Evolutionary conservation across 2,797 vertebrate genomes (phyloP).

Genomic region (Pelochelys cantorii): DNA sequence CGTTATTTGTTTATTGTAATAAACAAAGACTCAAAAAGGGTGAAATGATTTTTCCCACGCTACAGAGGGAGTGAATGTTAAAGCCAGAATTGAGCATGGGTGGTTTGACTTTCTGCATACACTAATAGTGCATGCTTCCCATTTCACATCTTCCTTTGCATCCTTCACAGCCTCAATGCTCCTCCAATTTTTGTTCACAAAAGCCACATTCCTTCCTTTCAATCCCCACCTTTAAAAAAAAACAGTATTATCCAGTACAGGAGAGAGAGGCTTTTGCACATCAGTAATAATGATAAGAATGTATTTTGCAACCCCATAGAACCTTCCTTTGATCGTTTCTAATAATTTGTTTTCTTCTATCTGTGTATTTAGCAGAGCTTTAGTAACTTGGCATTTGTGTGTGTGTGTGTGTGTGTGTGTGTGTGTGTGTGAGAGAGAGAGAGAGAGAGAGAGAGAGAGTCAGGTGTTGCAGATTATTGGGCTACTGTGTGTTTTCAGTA

Average conservation of each 20-base stretch:
- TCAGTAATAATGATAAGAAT: background rate
- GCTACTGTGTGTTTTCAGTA: background rate
- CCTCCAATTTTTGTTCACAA: background rate
- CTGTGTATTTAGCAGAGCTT: background rate
- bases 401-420: too few species aligned
- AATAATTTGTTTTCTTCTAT: background rate
- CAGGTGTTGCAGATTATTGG: background rate
- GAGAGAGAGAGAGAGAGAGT: too few species aligned
- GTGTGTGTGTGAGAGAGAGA: too few species aligned
- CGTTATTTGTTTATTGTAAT: background rate
- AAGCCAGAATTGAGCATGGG: accelerated
- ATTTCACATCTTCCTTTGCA: background rate
- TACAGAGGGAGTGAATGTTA: background rate
- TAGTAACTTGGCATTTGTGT: background rate
- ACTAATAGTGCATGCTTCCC: background rate
- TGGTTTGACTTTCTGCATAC: background rate
- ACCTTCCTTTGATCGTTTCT: background rate
- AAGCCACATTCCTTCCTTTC: background rate
- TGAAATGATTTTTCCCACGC: background rate
- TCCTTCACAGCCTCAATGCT: background rate
- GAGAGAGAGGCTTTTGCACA: background rate
- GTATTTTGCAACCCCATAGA: background rate
- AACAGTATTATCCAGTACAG: background rate
- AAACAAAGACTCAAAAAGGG: background rate
- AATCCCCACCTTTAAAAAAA: background rate